Evolutionary conservation across 2,113 vertebrate genomes (phyloP).

Genomic region (Hipposideros armiger): DNA sequence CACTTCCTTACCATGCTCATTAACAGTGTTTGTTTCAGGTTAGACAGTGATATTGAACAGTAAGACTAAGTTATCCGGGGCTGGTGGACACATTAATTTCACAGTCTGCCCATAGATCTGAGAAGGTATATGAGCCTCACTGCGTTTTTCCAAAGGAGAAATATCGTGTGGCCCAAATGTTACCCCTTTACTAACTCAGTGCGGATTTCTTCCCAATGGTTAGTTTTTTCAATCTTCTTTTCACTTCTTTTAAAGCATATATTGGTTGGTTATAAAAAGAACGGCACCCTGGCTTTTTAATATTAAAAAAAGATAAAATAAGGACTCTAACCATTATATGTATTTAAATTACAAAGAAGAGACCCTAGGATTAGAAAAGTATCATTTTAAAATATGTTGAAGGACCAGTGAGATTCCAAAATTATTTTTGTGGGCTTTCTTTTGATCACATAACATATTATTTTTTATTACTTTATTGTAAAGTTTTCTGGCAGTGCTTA

Average conservation of each 20-base stretch:
- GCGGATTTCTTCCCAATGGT: neutral
- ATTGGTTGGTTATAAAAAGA: conserved; percentile 12
- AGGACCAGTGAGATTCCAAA: neutral
- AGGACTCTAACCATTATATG: neutral
- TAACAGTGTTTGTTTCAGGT: neutral
- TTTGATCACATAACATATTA: neutral
- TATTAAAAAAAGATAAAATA: conserved; percentile 17
- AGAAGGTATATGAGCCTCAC: neutral
- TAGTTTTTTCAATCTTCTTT: neutral
- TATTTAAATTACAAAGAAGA: conserved; percentile 17
- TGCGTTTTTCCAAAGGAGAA: neutral
- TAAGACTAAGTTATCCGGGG: neutral
- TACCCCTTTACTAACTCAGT: neutral
- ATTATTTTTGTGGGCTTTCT: conserved; percentile 32
- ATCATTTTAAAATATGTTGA: conserved; percentile 45
- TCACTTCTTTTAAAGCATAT: neutral
- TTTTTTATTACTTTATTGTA: conserved; percentile 34
- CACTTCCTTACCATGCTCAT: neutral
- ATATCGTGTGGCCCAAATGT: neutral
- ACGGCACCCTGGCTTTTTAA: neutral
- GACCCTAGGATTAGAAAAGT: neutral
- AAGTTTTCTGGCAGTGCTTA: conserved; percentile 52
- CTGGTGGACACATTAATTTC: neutral
- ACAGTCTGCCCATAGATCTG: neutral
- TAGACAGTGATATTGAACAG: neutral